phyloP scores from a whole-genome alignment of 2,797 vertebrate genomes.

The Buceros bicornis region DNA sequence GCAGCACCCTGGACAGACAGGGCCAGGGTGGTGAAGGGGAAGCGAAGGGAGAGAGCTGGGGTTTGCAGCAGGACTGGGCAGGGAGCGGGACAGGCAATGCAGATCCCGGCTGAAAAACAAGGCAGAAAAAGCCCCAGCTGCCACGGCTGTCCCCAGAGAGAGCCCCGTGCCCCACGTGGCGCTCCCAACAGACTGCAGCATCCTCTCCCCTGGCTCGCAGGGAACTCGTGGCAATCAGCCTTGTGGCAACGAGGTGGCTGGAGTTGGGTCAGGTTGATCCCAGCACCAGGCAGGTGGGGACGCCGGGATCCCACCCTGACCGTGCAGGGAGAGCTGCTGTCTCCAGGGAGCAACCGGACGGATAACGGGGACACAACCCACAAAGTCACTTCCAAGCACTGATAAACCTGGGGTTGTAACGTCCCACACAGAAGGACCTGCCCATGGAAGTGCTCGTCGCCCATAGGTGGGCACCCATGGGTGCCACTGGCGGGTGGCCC shows the following conservation, averaged over 20 bases:
- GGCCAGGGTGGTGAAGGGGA: fast-evolving
- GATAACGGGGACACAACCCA: fast-evolving
- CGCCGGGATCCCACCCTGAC: not conserved
- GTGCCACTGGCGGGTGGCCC: too few species aligned
- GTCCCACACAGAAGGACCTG: not conserved
- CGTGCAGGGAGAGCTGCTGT: not conserved
- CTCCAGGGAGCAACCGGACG: not conserved
- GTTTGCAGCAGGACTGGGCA: not conserved
- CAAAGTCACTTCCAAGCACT: not conserved
- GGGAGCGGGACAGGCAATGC: not conserved
- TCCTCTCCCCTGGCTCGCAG: not conserved
- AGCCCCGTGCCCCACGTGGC: fast-evolving
- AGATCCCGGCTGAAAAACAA: not conserved
- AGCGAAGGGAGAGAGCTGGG: not conserved
- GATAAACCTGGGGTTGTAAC: not conserved
- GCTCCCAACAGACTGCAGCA: not conserved
- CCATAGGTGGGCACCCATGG: too few species aligned
- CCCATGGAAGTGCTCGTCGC: fast-evolving
- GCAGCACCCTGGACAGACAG: fast-evolving
- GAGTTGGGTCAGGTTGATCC: not conserved
- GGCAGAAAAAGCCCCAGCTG: not conserved
- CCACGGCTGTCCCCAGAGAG: not conserved
- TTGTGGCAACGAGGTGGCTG: not conserved
- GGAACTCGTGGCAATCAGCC: not conserved
- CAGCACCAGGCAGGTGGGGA: not conserved